These are phyloP conservation scores for Hartigia nigra DNA, from an alignment of 2,888 invertebrate species.

Conservation along the genomic window DNA sequence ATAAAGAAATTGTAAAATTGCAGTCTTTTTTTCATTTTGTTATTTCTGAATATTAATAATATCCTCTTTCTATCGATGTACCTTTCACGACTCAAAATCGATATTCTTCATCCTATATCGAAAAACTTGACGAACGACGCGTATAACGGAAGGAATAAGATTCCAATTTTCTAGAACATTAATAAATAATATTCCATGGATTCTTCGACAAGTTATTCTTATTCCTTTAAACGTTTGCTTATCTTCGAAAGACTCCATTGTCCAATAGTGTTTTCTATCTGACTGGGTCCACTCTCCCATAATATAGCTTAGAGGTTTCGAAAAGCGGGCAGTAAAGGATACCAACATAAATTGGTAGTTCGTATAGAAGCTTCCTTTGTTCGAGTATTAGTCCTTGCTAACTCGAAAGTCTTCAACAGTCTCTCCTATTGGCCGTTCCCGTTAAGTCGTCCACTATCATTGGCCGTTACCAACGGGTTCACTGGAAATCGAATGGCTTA, in stretches of 20 bases:
- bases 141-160: neutral
- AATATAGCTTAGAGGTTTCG: slow-evolving; percentile 21
- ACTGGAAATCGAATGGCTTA: slow-evolving; percentile 46
- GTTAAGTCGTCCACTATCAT: slow-evolving; percentile 41
- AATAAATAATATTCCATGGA: neutral
- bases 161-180: neutral
- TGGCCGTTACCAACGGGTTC: slow-evolving; percentile 28
- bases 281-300: slow-evolving; percentile 12
- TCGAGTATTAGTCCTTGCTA: slow-evolving; percentile 7
- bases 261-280: neutral
- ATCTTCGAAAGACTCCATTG: neutral
- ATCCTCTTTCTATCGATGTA: neutral
- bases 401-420: neutral
- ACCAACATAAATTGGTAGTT: slow-evolving; percentile 23
- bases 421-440: slow-evolving; percentile 28
- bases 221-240: neutral
- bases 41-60: neutral
- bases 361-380: slow-evolving; percentile 25
- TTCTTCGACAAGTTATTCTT: neutral
- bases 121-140: neutral
- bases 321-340: slow-evolving; percentile 25
- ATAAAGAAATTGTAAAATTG: neutral
- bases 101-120: neutral
- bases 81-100: neutral
- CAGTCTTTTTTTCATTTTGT: neutral